Evolutionary conservation across 1,140 invertebrate species (phyloP).

Genomic region (Tetramorium parvispinum): DNA sequence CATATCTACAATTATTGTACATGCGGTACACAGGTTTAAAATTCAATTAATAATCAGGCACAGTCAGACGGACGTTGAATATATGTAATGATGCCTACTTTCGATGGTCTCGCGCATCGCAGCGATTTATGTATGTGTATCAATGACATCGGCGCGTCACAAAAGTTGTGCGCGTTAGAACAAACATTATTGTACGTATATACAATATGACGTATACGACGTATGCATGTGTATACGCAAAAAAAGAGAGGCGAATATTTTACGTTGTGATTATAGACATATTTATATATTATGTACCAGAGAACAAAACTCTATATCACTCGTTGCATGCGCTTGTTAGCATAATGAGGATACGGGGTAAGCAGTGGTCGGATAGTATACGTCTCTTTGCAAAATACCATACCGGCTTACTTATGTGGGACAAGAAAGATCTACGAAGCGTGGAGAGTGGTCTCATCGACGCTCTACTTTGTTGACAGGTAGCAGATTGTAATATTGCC

Average conservation of each 20-base stretch:
- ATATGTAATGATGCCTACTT: background rate
- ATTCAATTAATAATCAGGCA: conserved; percentile 27
- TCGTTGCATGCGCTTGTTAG: conserved; percentile 77
- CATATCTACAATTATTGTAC: background rate
- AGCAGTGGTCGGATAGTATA: conserved; percentile 73
- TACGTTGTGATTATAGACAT: conserved; percentile 54
- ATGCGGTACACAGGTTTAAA: background rate
- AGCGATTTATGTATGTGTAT: conserved; percentile 19
- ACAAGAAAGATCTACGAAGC: conserved; percentile 73
- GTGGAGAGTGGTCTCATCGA: conserved; percentile 66
- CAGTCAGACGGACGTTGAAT: conserved; percentile 18
- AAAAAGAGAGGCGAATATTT: conserved; percentile 37
- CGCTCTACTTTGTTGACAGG: conserved; percentile 61
- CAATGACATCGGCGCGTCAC: conserved; percentile 16
- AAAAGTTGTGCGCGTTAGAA: conserved; percentile 30
- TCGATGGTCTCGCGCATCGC: background rate
- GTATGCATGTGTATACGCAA: conserved; percentile 28
- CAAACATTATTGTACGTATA: conserved; percentile 42
- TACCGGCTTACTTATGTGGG: conserved; percentile 64
- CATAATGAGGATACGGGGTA: conserved; percentile 73
- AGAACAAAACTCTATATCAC: conserved; percentile 74
- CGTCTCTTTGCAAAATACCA: conserved; percentile 71
- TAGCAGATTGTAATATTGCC: conserved; percentile 44
- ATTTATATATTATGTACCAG: conserved; percentile 65
- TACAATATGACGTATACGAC: conserved; percentile 24